A percentile compares a stretch with the other conserved stretches of the same genome.
Evolutionary conservation across 2,888 invertebrate species (phyloP).

Genomic region (Apeira syringaria): DNA sequence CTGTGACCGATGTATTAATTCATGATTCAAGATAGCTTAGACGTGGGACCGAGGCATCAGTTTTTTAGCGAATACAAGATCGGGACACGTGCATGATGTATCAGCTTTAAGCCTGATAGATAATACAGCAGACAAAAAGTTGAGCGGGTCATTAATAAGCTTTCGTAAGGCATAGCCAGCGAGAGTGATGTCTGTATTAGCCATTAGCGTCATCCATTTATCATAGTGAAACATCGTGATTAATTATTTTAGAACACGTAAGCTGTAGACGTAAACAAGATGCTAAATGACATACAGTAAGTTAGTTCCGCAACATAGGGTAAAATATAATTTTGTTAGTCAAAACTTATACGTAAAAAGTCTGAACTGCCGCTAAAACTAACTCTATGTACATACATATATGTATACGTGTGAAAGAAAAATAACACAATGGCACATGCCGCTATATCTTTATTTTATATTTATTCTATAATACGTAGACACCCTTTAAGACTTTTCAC

Average conservation of each 20-base stretch:
- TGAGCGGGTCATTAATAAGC: conserved; percentile 22
- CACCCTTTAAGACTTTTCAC: background rate
- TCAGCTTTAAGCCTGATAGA: conserved; percentile 19
- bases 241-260: conserved; percentile 5
- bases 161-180: conserved; percentile 15
- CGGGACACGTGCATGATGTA: conserved; percentile 38
- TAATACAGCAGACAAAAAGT: conserved; percentile 19
- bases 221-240: conserved; percentile 19
- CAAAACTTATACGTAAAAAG: too few species aligned
- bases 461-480: background rate
- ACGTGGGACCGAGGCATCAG: conserved; percentile 45
- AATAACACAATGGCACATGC: too few species aligned
- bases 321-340: too few species aligned
- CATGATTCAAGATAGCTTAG: conserved; percentile 59
- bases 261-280: too few species aligned
- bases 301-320: too few species aligned
- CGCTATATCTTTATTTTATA: too few species aligned
- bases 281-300: too few species aligned
- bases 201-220: conserved; percentile 26
- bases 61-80: conserved; percentile 41
- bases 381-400: too few species aligned
- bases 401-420: too few species aligned
- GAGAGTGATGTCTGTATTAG: conserved; percentile 29
- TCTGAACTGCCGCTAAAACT: too few species aligned
- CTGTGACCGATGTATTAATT: conserved; percentile 52